Evolutionary conservation across 2,113 vertebrate genomes (phyloP).

Genomic region (Haplochromis vanheusdeni): DNA sequence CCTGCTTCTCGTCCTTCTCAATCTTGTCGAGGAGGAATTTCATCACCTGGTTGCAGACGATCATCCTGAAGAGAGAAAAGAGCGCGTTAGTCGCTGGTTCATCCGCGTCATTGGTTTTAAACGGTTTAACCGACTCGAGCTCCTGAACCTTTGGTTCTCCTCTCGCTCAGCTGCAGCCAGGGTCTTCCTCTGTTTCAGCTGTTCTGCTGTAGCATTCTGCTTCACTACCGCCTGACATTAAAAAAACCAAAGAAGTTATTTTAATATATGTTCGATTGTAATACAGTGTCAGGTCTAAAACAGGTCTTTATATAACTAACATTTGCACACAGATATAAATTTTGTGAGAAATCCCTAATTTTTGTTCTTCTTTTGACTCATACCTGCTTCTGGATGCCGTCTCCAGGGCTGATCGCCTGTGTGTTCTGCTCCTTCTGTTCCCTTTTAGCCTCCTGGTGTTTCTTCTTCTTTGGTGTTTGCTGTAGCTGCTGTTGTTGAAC

Average conservation of each 20-base stretch:
- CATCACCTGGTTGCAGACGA: constrained; percentile 99
- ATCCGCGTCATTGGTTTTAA: rapidly evolving
- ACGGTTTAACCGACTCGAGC: background rate
- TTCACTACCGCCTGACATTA: constrained; percentile 79
- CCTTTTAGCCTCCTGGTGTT: constrained; percentile 72
- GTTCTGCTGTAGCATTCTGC: constrained; percentile 88
- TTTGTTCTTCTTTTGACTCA: background rate
- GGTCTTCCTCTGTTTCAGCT: constrained; percentile 90
- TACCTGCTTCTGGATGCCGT: constrained; percentile 93
- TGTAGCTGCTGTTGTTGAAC: background rate
- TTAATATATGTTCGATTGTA: background rate
- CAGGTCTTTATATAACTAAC: background rate
- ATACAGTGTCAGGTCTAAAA: background rate
- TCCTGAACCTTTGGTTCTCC: constrained; percentile 77
- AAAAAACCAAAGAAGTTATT: background rate
- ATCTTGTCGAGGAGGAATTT: constrained; percentile 98
- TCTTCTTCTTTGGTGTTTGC: constrained; percentile 72
- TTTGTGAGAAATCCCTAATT: background rate
- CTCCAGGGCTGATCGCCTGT: constrained; percentile 80
- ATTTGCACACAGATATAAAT: background rate
- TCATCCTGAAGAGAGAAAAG: constrained; percentile 76
- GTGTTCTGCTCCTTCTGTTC: constrained; percentile 85
- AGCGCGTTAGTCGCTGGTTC: background rate
- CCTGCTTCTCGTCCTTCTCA: constrained; percentile 97
- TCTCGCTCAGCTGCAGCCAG: constrained; percentile 89